Conservation (phyloP, 2,888 invertebrate species). For the Hydrotaea cyrtoneurina region DNA sequence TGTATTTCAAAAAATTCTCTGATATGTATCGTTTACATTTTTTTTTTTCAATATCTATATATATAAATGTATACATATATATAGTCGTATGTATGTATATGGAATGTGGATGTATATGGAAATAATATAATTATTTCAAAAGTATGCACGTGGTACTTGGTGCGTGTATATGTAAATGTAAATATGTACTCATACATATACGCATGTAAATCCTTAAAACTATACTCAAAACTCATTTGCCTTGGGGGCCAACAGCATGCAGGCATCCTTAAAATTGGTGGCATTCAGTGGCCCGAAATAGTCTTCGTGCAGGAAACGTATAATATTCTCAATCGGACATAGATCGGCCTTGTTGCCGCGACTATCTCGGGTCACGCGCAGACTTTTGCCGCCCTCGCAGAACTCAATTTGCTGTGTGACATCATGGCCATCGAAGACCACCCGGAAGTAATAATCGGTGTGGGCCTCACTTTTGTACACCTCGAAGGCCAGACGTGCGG, state of each 20-base stretch:
- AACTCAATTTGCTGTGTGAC: slow-evolving; percentile 91
- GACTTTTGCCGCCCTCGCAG: slow-evolving; percentile 85
- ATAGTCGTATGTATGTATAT: not conserved
- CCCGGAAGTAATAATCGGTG: slow-evolving; percentile 88
- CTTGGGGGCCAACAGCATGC: slow-evolving; percentile 81
- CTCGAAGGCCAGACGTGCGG: slow-evolving; percentile 93
- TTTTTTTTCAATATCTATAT: slow-evolving; percentile 13
- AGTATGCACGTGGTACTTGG: not conserved
- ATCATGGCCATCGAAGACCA: slow-evolving; percentile 93
- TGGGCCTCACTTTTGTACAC: slow-evolving; percentile 88
- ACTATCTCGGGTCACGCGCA: slow-evolving; percentile 82
- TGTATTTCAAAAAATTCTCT: slow-evolving; percentile 37
- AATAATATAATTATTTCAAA: slow-evolving; percentile 63
- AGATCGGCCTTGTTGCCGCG: slow-evolving; percentile 83
- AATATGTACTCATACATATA: not conserved
- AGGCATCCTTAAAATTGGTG: slow-evolving; percentile 94
- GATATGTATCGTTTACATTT: slow-evolving; percentile 67
- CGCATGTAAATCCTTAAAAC: not conserved
- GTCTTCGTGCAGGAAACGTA: slow-evolving; percentile 92
- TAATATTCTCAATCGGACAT: slow-evolving; percentile 93
- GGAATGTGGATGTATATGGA: too few species aligned
- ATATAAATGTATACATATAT: not conserved
- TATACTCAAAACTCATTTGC: slow-evolving; percentile 76
- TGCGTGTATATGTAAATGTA: too few species aligned
- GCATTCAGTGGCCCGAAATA: slow-evolving; percentile 91